Conservation (phyloP, 2,888 invertebrate genomes). For the Tipula lateralis region DNA sequence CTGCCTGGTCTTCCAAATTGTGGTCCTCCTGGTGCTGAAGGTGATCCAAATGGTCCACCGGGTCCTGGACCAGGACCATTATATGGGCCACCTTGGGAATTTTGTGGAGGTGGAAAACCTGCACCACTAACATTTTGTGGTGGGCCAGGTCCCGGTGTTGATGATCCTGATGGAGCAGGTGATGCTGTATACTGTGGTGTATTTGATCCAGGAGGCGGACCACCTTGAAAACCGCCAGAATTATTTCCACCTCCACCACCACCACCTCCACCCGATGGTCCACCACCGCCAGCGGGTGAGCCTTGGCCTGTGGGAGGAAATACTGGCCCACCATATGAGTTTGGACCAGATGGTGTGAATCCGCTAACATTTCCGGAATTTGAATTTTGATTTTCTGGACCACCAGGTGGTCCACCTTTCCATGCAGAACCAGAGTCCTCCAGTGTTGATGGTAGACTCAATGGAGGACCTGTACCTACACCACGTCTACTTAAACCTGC, state of each 20-base stretch:
- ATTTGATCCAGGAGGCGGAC: slow-evolving; percentile 68
- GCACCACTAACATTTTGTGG: slow-evolving; percentile 55
- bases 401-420: slow-evolving; percentile 71
- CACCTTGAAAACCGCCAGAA: slow-evolving; percentile 56
- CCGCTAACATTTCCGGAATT: slow-evolving; percentile 50
- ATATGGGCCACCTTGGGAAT: slow-evolving; percentile 56
- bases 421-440: slow-evolving; percentile 71
- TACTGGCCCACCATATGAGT: slow-evolving; percentile 51
- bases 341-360: slow-evolving; percentile 53
- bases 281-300: slow-evolving; percentile 67
- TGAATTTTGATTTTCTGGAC: slow-evolving; percentile 56
- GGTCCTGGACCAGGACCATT: slow-evolving; percentile 59
- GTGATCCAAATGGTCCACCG: slow-evolving; percentile 64
- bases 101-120: slow-evolving; percentile 53
- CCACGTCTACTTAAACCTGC: slow-evolving; percentile 79
- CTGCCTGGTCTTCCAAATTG: slow-evolving; percentile 62
- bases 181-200: slow-evolving; percentile 82
- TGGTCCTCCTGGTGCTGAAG: slow-evolving; percentile 57
- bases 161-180: slow-evolving; percentile 75
- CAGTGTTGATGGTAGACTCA: slow-evolving; percentile 67
- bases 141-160: slow-evolving; percentile 73
- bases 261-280: slow-evolving; percentile 25
- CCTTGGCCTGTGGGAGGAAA: slow-evolving; percentile 70
- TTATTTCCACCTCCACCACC: neutral
- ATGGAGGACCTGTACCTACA: slow-evolving; percentile 52